Evolutionary conservation across 2,797 vertebrate species (phyloP), one percentile per base, ranked within the genome.

Genomic region (Zenarchopterus dispar): DNA sequence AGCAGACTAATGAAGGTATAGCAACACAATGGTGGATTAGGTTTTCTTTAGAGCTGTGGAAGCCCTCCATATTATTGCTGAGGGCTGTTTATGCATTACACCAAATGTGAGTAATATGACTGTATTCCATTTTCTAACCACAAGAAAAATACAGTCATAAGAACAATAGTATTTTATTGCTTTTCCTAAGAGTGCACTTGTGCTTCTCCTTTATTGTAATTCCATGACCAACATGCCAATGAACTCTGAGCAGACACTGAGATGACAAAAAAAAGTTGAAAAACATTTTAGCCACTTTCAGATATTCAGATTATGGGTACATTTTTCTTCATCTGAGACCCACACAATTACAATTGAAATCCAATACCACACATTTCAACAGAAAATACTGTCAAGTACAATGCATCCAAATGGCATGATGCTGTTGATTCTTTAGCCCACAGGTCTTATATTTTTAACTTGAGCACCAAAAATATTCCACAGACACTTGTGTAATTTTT

Each of bases 91-190:
- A 77, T 84, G 80, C 75, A 75, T 79, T 10, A 36, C 11, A 36
- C 33, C 6, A 11, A 36, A 36, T 36, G 13, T 36, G 33, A 33
- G 13, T 13, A 39, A 39, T 15, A 15, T 39, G 13, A 39, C 36
- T 15, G 36, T 39, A 39, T 39, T 39, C 13, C 36, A 39, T 39
- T 39, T 39, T 13, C 13, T 86, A 86, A 70, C 81, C 85, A 71
- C 78, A 86, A 85, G 77, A 84, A 74, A 78, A 90, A 85, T 64
- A 88, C 68, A 52, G 42, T 80, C 70, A 77, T 64, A 85, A 78
- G 80, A 90, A 85, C 78, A 86, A 86, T 64, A 70, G 42, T 54
- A 58, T 85, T 92, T 86, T 89, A 90, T 78, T 74, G 84, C 36
- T 26, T 16, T 71, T 86, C 66, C 77, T 76, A 81, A 86, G 83